phyloP scores from a whole-genome alignment of 30 jellyfish, hydroid and myxozoan species.

The Hydractinia echinata region DNA sequence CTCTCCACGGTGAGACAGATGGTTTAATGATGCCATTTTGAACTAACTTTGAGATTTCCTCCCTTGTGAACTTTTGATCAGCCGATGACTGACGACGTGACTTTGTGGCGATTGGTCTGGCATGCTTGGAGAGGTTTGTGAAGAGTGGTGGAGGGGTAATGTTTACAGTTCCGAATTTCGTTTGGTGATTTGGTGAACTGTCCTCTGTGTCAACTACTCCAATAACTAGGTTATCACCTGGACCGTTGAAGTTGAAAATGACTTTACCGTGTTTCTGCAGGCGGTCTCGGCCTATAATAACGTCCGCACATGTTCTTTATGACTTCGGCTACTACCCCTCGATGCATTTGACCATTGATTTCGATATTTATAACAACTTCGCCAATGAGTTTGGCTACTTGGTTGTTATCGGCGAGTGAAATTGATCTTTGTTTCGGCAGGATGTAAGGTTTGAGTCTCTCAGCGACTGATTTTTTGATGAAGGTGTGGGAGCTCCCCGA shows the following conservation, averaged over 20 bases:
- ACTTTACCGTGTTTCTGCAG: conserved; percentile 50
- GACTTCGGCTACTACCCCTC: too few relatives aligned
- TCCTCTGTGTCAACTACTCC: conserved; percentile 25
- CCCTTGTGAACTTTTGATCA: conserved; percentile 45
- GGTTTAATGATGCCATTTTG: conserved; percentile 64
- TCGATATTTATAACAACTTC: too few relatives aligned
- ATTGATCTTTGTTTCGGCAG: neutral
- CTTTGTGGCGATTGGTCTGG: conserved; percentile 54
- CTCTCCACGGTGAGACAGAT: conserved; percentile 60
- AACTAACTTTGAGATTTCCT: conserved; percentile 38
- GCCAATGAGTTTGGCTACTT: too few relatives aligned
- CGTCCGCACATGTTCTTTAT: conserved; percentile 47
- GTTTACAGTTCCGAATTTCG: too few relatives aligned
- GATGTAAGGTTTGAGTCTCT: neutral
- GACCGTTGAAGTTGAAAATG: conserved; percentile 35
- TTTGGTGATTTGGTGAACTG: too few relatives aligned
- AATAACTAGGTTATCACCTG: conserved; percentile 41
- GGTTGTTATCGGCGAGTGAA: too few relatives aligned
- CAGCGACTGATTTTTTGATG: neutral
- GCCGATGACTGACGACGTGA: conserved; percentile 40
- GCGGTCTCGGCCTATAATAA: conserved; percentile 52
- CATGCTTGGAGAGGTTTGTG: conserved; percentile 40
- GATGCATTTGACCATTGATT: too few relatives aligned
- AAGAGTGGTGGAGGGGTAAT: conserved; percentile 46
- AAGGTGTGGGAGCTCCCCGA: neutral